Evolutionary conservation across 64 coral and sea anemone species (phyloP), one percentile per base, ranked within the genome.

Genomic region (Hydrozoanthus tunicans): DNA sequence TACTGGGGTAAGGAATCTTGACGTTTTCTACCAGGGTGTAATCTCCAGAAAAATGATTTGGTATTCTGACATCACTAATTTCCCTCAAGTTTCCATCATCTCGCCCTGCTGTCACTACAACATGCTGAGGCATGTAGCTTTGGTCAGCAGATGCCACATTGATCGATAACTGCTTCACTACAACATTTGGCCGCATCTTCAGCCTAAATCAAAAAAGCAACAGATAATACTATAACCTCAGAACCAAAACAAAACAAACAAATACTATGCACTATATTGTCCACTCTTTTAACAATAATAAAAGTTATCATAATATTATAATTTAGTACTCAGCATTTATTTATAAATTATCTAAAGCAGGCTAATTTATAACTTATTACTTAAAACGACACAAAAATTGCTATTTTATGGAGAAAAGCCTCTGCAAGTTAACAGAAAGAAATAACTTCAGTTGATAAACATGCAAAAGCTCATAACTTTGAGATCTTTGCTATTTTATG

Each of bases 81-180:
- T 95, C 97, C 77, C 94, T 91, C 65, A 99, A 75, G 86, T 99
- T 95, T 72, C 88, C 89, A 14, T 99, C 97, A 92, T 99, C 97
- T 58, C 97, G 83, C 5, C 97, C 97, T 24, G 94, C 97, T 76
- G 93, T 86, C 17, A 99, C 91, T 11, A 99, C 97, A 72, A 99
- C 92, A 80, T 95, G 94, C 15, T 99, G 97, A 5, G 97, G 97
- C 97, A 99, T 99, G 85, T 99, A 99, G 57, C 97, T 99, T 76
- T 99, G 97, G 32, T 96, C 97, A 70, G 97, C 94, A 6, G 97
- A 96, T 27, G 94, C 94, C 7, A 99, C 94, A 92, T 96, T 93
- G 75, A 99, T 94, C 90, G 94, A 99, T 26, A 99, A 82, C 84
- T 95, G 94, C 76, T 99, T 99, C 13, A 99, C 57, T 23, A 99